Base-by-base conservation (phyloP, 2,113 vertebrate species). In the Xiphias gladius region DNA sequence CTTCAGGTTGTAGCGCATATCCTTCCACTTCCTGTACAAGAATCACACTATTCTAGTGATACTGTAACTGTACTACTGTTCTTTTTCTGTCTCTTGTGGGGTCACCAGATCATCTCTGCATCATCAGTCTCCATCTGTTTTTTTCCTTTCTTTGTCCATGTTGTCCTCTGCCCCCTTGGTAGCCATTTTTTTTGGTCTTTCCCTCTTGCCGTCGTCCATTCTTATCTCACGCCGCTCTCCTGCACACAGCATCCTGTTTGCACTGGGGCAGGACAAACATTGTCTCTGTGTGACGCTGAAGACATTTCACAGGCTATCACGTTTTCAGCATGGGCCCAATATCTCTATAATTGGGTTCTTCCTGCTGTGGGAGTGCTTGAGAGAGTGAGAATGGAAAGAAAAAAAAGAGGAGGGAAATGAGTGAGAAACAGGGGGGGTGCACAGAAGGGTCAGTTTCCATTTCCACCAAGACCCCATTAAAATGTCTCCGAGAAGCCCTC, bases 201-300 rank as follows among this genome's bases (percentile, higher is more conserved):
- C 91, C 87, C 68, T 48, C 79, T 87, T 39, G 73, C 61, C 10
- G 81, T 76, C 70, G 82, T 50, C 55, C 82, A 74, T 78, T 81
- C 88, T 94, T 95, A 94, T 95, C 94, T 92, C 20, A 63, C 73
- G 17, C 67, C 67, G 50, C 83, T 92, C 92, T 91, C 87, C 88
- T 90, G 90, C 90, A 84, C 86, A 86, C 85, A 48, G 92, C 93
- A 94, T 96, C 95, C 95, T 95, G 95, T 96, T 96, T 95, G 94
- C 92, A 73, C 85, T 86, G 74, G 46, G 57, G 91, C 87, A 90
- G 92, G 90, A 93, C 93, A 93, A 95, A 95, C 92, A 93, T 83
- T 71, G 91, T 90, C 89, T 93, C 88, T 80, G 86, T 85, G 85
- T 82, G 88, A 92, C 89, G 84, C 85, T 59, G 63, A 91, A 94